Conservation (phyloP, 2,113 vertebrate species). For the Uropsilus gracilis region DNA sequence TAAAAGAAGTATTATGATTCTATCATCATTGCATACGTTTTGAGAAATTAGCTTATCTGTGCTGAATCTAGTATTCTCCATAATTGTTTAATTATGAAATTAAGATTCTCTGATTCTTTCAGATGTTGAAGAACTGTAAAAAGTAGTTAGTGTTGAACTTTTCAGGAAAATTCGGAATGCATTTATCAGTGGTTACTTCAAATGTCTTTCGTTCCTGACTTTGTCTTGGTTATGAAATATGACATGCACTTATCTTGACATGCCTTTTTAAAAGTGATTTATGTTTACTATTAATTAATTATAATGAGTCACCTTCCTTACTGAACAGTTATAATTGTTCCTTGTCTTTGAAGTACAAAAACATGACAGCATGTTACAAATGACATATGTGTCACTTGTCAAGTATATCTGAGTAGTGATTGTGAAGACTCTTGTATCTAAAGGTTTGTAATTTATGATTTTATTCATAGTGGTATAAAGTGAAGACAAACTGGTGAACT, state of each 20-base stretch:
- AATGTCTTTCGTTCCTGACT: background rate
- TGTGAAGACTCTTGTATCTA: background rate
- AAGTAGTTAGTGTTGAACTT: background rate
- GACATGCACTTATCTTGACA: background rate
- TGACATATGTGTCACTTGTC: background rate
- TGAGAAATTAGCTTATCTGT: background rate
- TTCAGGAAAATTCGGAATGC: background rate
- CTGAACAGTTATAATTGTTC: background rate
- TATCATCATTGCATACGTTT: background rate
- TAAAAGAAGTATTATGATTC: background rate
- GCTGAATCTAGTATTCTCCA: background rate
- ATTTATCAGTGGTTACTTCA: background rate
- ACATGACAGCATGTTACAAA: background rate
- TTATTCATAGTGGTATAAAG: too few species aligned
- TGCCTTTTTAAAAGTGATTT: background rate
- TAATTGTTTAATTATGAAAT: background rate
- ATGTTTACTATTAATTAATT: conserved; percentile 16
- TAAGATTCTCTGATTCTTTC: background rate
- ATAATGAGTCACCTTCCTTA: background rate
- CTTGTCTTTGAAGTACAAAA: background rate
- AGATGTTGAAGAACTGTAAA: background rate
- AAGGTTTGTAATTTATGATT: background rate
- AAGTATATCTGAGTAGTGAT: background rate
- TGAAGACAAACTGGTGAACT: too few species aligned
- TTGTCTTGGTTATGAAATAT: background rate